Evolutionary conservation across 2,797 vertebrate species (phyloP), one percentile per base, ranked within the genome.

Genomic region (Glyptemys insculpta): DNA sequence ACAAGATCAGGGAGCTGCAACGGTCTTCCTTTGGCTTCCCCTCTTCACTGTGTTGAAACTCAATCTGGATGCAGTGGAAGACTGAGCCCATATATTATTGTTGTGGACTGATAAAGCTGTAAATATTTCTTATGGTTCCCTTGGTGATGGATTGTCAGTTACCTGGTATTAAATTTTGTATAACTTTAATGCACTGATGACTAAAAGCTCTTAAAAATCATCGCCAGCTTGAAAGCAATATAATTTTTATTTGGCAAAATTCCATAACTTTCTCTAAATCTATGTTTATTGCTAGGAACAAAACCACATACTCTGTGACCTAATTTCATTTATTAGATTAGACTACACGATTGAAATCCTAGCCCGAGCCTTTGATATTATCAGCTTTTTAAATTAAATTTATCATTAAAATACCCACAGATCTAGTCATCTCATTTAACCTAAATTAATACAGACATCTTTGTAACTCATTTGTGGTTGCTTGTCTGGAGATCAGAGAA

Each of bases 41-140:
- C 80, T 84, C 41, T 89, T 4, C 87, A 94, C 81, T 88, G 65
- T 57, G 34, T 84, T 95, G 80, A 11, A 41, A 93, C 84, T 91
- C 72, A 68, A n/a, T 9, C 14, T 0, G 62, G 80, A 65, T 8
- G 10, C 11, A 87, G 47, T 84, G 74, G 65, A 86, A 65, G 21
- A 87, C n/a, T 72, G 65, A 41, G 53, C 41, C 68, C 19, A 4
- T 25, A 29, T 88, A 50, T 84, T 12, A 78, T 1, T 85, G 21
- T 54, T 65, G 78, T 80, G 82, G 23, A 4, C 49, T 37, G 86
- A 79, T 62, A 86, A 8, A 21, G 79, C 23, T 21, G 16, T 56
- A 25, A 74, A n/a, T 53, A 56, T 52, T 90, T 92, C 2, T 0
- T 84, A 21, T 83, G 54, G 9, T 85, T 89, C 86, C 52, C 87